Conservation (phyloP, 1,140 invertebrate species). For the Ridgeia piscesae region DNA sequence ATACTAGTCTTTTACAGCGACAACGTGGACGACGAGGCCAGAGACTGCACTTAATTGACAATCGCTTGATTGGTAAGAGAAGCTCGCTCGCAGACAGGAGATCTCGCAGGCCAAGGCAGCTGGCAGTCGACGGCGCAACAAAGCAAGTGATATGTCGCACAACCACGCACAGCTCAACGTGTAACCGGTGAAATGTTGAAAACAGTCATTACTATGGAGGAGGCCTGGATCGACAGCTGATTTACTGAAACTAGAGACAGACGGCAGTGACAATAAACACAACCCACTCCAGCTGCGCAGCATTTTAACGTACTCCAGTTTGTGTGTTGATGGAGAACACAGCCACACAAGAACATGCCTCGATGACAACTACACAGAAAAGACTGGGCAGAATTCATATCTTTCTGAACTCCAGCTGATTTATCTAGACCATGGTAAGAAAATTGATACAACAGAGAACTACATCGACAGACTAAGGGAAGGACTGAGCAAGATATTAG, state of each 20-base stretch:
- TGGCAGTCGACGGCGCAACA: background rate
- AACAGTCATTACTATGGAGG: background rate
- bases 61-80: constrained; percentile 1
- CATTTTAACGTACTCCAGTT: background rate
- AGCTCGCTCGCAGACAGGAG: background rate
- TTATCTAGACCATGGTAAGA: background rate
- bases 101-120: background rate
- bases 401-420: no score
- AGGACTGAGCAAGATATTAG: background rate
- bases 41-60: background rate
- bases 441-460: background rate
- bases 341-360: no score
- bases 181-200: background rate
- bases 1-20: background rate
- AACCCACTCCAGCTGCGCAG: background rate
- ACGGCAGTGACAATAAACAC: background rate
- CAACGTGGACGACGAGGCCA: background rate
- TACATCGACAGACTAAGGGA: background rate
- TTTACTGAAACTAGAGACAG: background rate
- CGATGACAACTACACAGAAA: no score
- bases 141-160: no score
- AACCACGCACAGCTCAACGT: no score
- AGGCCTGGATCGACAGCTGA: background rate
- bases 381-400: no score
- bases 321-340: background rate